Evolutionary conservation across 2,797 vertebrate species (phyloP).

Genomic region (Sciaenops ocellatus): DNA sequence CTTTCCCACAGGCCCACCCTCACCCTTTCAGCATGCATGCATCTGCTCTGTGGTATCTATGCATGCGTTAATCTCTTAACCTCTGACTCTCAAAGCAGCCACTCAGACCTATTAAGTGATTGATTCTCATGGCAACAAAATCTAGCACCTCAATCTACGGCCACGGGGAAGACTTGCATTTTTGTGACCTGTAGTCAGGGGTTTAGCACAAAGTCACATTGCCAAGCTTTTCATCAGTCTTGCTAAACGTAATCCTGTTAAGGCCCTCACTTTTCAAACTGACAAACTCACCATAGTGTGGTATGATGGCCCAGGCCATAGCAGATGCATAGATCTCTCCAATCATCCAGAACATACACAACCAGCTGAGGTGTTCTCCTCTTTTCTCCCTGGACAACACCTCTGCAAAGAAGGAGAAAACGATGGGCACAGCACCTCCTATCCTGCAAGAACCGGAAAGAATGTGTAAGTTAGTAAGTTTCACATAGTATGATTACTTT

Average conservation of each 20-base stretch:
- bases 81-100: constrained; percentile 67
- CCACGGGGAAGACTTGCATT: constrained; percentile 23
- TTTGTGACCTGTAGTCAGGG: constrained; percentile 34
- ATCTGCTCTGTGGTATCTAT: constrained; percentile 55
- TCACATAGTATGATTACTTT: neutral
- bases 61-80: constrained; percentile 83
- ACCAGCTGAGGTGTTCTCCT: constrained; percentile 97
- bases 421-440: constrained; percentile 94
- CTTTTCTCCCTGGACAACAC: constrained; percentile 96
- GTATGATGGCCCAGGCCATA: constrained; percentile 99
- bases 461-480: constrained; percentile 34
- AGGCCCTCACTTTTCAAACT: neutral
- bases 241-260: constrained; percentile 14
- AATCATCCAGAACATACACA: constrained; percentile 99
- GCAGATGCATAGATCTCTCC: constrained; percentile 98
- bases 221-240: constrained; percentile 4
- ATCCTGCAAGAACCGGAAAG: constrained; percentile 86
- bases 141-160: constrained; percentile 35
- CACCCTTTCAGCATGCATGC: constrained; percentile 57
- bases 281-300: constrained; percentile 93
- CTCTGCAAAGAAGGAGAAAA: constrained; percentile 98
- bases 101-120: constrained; percentile 71
- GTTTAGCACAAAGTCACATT: constrained; percentile 42
- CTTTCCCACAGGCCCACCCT: constrained; percentile 53
- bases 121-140: constrained; percentile 56